A percentile compares a stretch with the other conserved stretches of the same genome.
Conservation (phyloP, 2,888 invertebrate species). For the Cristatella mucedo region DNA sequence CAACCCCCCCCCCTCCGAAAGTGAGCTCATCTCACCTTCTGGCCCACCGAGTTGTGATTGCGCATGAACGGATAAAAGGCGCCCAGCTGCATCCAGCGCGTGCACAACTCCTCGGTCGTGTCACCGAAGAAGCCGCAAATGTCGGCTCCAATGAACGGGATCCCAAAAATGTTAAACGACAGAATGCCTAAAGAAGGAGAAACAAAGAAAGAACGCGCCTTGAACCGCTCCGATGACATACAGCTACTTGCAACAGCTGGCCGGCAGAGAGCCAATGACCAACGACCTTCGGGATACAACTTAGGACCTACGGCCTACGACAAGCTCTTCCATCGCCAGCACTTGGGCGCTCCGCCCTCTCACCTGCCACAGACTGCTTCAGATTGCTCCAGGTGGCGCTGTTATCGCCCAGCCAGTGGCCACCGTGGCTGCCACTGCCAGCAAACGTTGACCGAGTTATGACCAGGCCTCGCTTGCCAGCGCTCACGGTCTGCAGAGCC, state of each 20-base stretch:
- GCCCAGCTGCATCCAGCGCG: slow-evolving; percentile 35
- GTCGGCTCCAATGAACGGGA: slow-evolving; percentile 34
- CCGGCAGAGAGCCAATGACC: too few species aligned
- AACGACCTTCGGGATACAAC: too few species aligned
- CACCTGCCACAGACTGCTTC: slow-evolving; percentile 45
- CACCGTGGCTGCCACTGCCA: slow-evolving; percentile 23
- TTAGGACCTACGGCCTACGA: too few species aligned
- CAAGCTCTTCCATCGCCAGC: too few species aligned
- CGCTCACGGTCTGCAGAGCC: slow-evolving; percentile 17
- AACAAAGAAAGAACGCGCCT: slow-evolving; percentile 54
- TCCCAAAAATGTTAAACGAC: slow-evolving; percentile 43
- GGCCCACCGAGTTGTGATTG: slow-evolving; percentile 27
- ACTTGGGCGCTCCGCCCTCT: too few species aligned
- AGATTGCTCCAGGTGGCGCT: slow-evolving; percentile 41
- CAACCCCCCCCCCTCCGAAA: too few species aligned
- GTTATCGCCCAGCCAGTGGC: slow-evolving; percentile 35
- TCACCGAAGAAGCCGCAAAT: slow-evolving; percentile 31
- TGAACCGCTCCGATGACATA: too few species aligned
- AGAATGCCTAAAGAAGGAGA: slow-evolving; percentile 45
- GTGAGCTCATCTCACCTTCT: too few species aligned
- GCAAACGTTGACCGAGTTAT: slow-evolving; percentile 28
- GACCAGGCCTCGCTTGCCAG: slow-evolving; percentile 20
- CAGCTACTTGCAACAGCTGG: too few species aligned
- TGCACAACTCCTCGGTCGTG: slow-evolving; percentile 31
- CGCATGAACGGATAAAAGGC: slow-evolving; percentile 37